These are phyloP conservation scores for Malurus alboscapulatus DNA, from an alignment of 2,113 vertebrate species.

Conservation along the genomic window DNA sequence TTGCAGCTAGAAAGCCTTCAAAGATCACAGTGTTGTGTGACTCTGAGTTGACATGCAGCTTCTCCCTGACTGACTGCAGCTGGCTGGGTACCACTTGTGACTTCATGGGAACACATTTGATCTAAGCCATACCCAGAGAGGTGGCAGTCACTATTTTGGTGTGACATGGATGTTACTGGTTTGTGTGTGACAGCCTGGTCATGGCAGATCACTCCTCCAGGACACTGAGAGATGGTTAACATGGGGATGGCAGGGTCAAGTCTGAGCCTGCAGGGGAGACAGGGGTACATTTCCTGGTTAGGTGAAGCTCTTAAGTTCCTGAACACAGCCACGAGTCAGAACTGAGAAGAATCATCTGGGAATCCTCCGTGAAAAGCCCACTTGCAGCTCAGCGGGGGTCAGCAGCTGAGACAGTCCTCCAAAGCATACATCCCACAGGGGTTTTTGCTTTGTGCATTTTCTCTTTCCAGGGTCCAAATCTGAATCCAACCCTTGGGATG, in stretches of 20 bases:
- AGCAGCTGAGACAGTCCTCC: background rate
- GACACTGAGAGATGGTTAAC: background rate
- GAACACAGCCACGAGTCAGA: background rate
- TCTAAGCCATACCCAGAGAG: background rate
- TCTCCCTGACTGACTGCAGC: background rate
- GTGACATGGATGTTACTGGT: background rate
- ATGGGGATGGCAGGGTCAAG: background rate
- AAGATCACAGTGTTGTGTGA: background rate
- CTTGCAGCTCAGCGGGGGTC: background rate
- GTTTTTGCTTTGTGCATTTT: background rate
- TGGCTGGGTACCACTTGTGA: background rate
- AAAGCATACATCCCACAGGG: background rate
- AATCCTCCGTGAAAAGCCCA: background rate
- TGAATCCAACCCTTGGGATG: background rate
- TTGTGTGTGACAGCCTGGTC: background rate
- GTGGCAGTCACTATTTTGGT: background rate
- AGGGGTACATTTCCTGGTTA: background rate
- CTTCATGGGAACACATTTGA: background rate
- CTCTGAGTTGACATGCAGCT: fast-evolving
- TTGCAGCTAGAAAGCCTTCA: background rate
- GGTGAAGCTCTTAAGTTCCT: background rate
- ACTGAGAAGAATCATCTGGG: background rate
- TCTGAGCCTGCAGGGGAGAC: background rate
- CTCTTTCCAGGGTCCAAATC: background rate
- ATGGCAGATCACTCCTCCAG: background rate